Evolutionary conservation across 1,140 invertebrate genomes (phyloP), one percentile per base, ranked within the genome.

Genomic region (Drosophila tristis): DNA sequence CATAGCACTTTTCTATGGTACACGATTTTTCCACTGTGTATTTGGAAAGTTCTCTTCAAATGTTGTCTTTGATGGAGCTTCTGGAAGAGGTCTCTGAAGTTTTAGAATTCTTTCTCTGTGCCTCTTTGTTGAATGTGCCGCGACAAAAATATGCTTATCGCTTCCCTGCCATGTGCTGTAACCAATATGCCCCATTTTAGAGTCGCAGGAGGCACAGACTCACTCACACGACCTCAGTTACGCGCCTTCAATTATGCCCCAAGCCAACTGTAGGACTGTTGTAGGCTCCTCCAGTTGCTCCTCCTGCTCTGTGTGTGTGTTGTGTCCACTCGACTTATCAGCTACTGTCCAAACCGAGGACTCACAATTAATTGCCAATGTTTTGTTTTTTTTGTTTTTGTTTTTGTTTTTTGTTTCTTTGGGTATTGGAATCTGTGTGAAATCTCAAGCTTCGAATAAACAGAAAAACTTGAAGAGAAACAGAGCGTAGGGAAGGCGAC

Each of bases 351-450:
- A 71, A 75, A 75, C 61, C 82, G 74, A 78, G 60, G 76, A 62
- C 67, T 74, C 75, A 77, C 79, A 87, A 87, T 89, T 87, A 87
- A 89, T 87, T 87, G 84, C 84, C 84, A 84, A 89, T 87, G 79
- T 87, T 5, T 84, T 73, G 23, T 25, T 85, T 78, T 66, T 87
- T 5, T 84, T 73, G 23, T 25, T 85, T 78, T 66, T 78, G 74
- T 64, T 58, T 67, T 72, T 45, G 20, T 43, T 55, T 43, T 55
- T 67, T 20, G 20, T 20, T 20, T 1, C 20, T 56, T 53, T 45
- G 47, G 53, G 70, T 78, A 78, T 82, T 77, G 78, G 74, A 86
- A 86, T 86, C 82, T 86, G 82, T 87, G 82, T 87, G 81, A 86
- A 86, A 86, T 86, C 81, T 86, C 70, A 71, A 64, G 70, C 67